Conservation (phyloP, 2,888 invertebrate genomes). For the Camptogramma bilineatum region DNA sequence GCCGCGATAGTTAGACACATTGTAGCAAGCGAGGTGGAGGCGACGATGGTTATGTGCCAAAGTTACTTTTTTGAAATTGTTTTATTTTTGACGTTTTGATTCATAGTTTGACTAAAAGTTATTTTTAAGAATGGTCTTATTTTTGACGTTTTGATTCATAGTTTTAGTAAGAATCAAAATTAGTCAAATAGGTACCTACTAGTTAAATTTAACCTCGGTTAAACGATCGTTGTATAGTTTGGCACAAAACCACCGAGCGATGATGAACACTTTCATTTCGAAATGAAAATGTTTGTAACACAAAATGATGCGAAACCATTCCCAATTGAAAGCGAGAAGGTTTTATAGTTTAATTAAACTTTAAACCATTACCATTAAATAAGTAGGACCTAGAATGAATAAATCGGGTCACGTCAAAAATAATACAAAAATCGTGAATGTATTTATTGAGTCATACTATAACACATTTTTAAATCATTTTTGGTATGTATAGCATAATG, state of each 20-base stretch:
- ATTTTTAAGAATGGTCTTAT: too few species aligned
- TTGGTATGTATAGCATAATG: too few species aligned
- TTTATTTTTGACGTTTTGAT: background rate
- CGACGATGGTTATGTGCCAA: slow-evolving; percentile 38
- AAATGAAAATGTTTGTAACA: slow-evolving; percentile 49
- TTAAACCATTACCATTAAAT: slow-evolving; percentile 14
- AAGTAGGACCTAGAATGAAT: background rate
- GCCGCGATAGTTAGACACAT: slow-evolving; percentile 66
- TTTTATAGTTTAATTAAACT: slow-evolving; percentile 17
- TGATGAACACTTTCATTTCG: slow-evolving; percentile 46
- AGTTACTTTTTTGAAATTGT: background rate
- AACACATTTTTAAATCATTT: too few species aligned
- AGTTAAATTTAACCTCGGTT: background rate
- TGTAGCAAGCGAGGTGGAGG: slow-evolving; percentile 41
- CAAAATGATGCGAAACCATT: slow-evolving; percentile 48
- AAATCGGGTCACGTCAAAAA: too few species aligned
- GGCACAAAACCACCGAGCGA: slow-evolving; percentile 52
- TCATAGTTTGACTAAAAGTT: too few species aligned
- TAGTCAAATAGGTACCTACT: too few species aligned
- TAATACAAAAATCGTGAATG: too few species aligned
- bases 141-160: too few species aligned
- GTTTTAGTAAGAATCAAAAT: too few species aligned
- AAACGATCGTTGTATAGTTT: slow-evolving; percentile 22
- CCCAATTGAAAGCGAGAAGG: slow-evolving; percentile 45
- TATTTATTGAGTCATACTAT: too few species aligned